Percentiles rank a stretch among this genome's conserved stretches.
These are phyloP conservation scores for Tachina fera DNA, from an alignment of 2,888 invertebrate species.

Conservation along the genomic window DNA sequence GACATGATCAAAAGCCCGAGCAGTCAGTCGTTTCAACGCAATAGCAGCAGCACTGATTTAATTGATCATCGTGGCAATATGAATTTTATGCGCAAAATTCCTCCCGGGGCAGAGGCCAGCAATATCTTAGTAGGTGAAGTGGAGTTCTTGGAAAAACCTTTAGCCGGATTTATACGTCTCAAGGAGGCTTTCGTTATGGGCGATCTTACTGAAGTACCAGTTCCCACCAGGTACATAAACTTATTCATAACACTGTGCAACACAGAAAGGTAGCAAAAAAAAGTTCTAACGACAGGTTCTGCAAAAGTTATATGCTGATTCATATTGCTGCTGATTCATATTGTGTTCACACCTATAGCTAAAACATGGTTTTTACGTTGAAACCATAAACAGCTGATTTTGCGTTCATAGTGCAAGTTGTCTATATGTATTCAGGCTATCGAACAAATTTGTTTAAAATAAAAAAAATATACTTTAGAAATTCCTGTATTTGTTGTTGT, in stretches of 20 bases:
- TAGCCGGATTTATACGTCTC: slow-evolving; percentile 96
- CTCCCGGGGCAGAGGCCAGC: slow-evolving; percentile 97
- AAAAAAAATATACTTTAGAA: no score
- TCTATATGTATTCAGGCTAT: no score
- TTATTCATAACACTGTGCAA: no score
- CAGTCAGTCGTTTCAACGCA: slow-evolving; percentile 90
- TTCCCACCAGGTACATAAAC: slow-evolving; percentile 87
- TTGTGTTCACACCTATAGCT: no score
- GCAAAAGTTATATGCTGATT: background rate
- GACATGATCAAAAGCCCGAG: slow-evolving; percentile 92
- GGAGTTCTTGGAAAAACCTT: slow-evolving; percentile 95
- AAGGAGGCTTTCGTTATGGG: slow-evolving; percentile 95
- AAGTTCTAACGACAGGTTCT: no score
- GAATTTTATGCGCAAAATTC: slow-evolving; percentile 98
- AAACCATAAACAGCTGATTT: no score
- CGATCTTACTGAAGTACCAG: slow-evolving; percentile 97
- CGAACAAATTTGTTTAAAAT: no score
- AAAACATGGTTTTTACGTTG: no score
- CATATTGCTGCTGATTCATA: background rate
- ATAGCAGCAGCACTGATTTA: slow-evolving; percentile 87
- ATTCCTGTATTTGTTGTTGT: no score
- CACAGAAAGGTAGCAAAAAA: no score
- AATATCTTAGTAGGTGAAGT: slow-evolving; percentile 99
- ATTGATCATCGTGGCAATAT: slow-evolving; percentile 91
- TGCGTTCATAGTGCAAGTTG: no score